Conservation (phyloP, 2,888 invertebrate species). For the Glyphotaelius pellucidus region DNA sequence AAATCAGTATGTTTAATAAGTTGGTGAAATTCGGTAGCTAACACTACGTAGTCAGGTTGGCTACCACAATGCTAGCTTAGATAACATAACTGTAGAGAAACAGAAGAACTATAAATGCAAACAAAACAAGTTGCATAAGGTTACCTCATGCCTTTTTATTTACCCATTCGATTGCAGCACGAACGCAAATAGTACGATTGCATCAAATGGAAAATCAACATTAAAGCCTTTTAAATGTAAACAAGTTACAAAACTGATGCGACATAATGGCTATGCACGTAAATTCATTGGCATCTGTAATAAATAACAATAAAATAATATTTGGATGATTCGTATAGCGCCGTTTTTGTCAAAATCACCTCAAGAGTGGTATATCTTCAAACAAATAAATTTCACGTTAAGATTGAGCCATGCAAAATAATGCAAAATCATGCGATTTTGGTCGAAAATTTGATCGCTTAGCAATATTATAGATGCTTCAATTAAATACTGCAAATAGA, state of each 20-base stretch:
- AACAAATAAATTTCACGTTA: too few species aligned
- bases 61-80: slow-evolving; percentile 11
- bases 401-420: too few species aligned
- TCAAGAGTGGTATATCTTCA: too few species aligned
- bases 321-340: too few species aligned
- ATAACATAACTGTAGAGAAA: background rate
- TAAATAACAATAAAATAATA: too few species aligned
- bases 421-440: too few species aligned
- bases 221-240: background rate
- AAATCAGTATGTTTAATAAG: background rate
- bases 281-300: too few species aligned
- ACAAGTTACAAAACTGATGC: background rate
- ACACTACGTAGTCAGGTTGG: background rate
- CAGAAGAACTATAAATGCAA: background rate
- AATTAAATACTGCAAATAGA: too few species aligned
- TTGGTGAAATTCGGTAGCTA: slow-evolving; percentile 29
- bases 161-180: background rate
- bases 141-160: background rate
- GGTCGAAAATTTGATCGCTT: too few species aligned
- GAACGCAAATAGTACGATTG: background rate
- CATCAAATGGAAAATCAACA: background rate
- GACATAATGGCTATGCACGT: background rate
- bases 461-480: too few species aligned
- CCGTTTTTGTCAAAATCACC: too few species aligned
- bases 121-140: background rate